phyloP scores from a whole-genome alignment of 2,797 vertebrate species.

The Decapterus maruadsi region DNA sequence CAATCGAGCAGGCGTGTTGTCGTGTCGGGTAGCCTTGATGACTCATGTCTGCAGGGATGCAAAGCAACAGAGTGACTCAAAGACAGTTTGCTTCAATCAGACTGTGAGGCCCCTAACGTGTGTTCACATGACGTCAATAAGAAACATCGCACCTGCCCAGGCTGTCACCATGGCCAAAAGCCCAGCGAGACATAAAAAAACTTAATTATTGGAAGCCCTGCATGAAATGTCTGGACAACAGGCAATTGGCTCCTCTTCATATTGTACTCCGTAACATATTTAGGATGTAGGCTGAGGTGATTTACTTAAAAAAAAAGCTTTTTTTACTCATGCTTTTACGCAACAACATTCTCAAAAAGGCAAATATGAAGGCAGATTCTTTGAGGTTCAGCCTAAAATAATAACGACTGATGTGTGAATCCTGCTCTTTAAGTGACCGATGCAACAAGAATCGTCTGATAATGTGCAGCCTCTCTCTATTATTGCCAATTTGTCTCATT shows the following conservation, averaged over 20 bases:
- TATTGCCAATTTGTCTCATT: conserved; percentile 36
- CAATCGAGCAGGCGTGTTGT: conserved; percentile 43
- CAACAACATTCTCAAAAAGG: neutral
- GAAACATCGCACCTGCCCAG: conserved; percentile 48
- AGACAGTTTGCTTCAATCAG: conserved; percentile 52
- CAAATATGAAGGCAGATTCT: conserved; percentile 6
- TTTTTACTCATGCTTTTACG: conserved; percentile 9
- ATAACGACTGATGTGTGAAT: conserved; percentile 36
- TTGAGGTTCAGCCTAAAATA: conserved; percentile 3
- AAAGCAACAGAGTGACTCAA: conserved; percentile 60
- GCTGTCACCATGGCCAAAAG: conserved; percentile 25
- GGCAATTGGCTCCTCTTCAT: neutral
- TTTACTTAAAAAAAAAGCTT: no score
- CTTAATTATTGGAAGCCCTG: conserved; percentile 21
- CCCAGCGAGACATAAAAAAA: conserved; percentile 15
- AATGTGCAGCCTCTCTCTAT: conserved; percentile 20
- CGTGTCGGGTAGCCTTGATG: conserved; percentile 65
- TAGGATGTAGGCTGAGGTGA: neutral
- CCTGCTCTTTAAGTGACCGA: conserved; percentile 35
- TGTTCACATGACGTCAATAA: conserved; percentile 42
- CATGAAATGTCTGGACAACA: conserved; percentile 1
- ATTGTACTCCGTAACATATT: neutral
- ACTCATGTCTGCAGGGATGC: conserved; percentile 69
- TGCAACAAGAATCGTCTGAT: conserved; percentile 24
- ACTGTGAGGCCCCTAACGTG: conserved; percentile 31